Conservation (phyloP, 2,888 invertebrate species). For the Plusia festucae region DNA sequence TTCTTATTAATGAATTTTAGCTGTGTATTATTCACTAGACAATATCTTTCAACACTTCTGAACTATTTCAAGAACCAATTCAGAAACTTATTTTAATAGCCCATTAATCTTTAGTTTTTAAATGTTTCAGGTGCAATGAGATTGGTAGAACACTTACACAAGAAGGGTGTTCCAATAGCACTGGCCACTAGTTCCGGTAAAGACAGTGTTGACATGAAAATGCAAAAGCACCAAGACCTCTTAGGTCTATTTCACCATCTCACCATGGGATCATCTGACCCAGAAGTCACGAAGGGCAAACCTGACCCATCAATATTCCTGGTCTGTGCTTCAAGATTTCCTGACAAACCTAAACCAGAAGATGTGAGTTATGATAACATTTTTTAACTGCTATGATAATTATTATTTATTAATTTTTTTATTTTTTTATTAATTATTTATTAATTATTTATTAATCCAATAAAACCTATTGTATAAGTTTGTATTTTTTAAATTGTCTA, state of each 20-base stretch:
- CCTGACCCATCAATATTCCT: conserved; percentile 96
- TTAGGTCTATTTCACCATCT: conserved; percentile 92
- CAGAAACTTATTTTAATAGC: background rate
- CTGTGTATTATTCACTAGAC: background rate
- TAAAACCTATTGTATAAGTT: too few species aligned
- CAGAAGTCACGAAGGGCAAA: conserved; percentile 95
- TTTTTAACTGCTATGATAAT: too few species aligned
- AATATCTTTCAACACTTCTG: background rate
- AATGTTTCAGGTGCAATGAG: conserved; percentile 92
- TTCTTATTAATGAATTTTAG: background rate
- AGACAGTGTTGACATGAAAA: conserved; percentile 92
- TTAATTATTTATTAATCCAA: too few species aligned
- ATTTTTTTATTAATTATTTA: too few species aligned
- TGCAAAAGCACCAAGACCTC: conserved; percentile 90
- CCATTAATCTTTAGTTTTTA: background rate
- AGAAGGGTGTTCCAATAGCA: conserved; percentile 93
- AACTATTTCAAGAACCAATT: background rate
- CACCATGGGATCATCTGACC: conserved; percentile 94
- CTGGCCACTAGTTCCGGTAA: conserved; percentile 95
- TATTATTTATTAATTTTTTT: too few species aligned
- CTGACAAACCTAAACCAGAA: conserved; percentile 90
- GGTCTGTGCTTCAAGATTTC: conserved; percentile 93
- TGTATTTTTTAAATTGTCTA: background rate
- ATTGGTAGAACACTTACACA: conserved; percentile 93
- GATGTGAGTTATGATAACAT: conserved; percentile 75